phyloP scores from a whole-genome alignment of 1,140 invertebrate species.

The Drosophila melanogaster region Release_6_plus_ISO1_MT NC_004354.4:6596501-6597000 shows the following conservation, averaged over 20 bases:
- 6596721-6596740: conserved; percentile 18
- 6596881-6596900: conserved; percentile 9
- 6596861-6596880: conserved; percentile 21
- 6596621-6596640: not conserved
- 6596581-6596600: conserved; percentile 5
- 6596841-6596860: conserved; percentile 26
- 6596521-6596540: conserved; percentile 5
- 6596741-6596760: conserved; percentile 1
- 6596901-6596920: conserved; percentile 18
- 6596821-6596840: conserved; percentile 17
- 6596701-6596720: conserved; percentile 15
- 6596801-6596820: conserved; percentile 18
- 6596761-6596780: not conserved
- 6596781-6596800: conserved; percentile 6
- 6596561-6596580: not conserved
- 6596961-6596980: not conserved
- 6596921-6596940: conserved; percentile 32
- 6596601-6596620: not conserved
- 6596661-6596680: not conserved
- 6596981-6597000: not conserved
- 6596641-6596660: conserved; percentile 17
- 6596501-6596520: too few relatives aligned
- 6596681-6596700: conserved; percentile 9
- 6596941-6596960: not conserved
- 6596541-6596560: conserved; percentile 10